Base-by-base conservation (phyloP, 2,797 vertebrate genomes). In the Melanotaenia trifasciata region DNA sequence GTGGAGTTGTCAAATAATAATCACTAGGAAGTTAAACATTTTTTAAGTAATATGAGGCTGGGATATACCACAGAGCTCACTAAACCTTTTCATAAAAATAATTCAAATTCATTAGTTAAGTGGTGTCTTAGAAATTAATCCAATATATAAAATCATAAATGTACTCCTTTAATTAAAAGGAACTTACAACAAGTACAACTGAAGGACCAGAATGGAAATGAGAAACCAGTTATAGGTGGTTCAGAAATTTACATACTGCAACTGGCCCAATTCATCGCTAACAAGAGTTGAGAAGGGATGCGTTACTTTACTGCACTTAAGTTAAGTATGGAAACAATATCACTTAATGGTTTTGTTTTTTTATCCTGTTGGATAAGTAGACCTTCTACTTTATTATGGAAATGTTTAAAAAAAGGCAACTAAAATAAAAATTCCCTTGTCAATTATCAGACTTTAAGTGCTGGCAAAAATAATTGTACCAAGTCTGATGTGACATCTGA, bases 1-100 rank as follows among this genome's bases (percentile, higher is more conserved):
- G 79, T 77, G 76, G 45, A 86, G 83, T 81, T 78, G 84, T 53
- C 63, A 87, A 84, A 89, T 84, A 12, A 89, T 81, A 33, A 33
- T 81, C 74, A 68, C 76, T 64, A 85, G 62, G 47, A 80, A 84
- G 84, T 4, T 70, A 30, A 84, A 88, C 72, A 81, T 83, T 73
- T 84, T 70, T 53, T 33, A 74, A 87, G 84, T 87, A 74, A 87
- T 59, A 76, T 50, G 78, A 87, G 67, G n/a, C 43, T 80, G 58
- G 80, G 71, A 74, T 83, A 63, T 30, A 83, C 69, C 59, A 72
- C 76, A 71, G 40, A 72, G 65, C 57, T 80, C 50, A 54, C n/a
- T 63, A 58, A 70, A 66, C 59, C 50, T 76, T 61, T 74, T 13
- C 51, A 59, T 59, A 74, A 76, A 78, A 64, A 85, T 67, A 78